A percentile compares a stretch with the other conserved stretches of the same genome.
These are phyloP conservation scores for Cyphomyrmex costatus DNA, from an alignment of 1,140 invertebrate species.

Conservation along the genomic window DNA sequence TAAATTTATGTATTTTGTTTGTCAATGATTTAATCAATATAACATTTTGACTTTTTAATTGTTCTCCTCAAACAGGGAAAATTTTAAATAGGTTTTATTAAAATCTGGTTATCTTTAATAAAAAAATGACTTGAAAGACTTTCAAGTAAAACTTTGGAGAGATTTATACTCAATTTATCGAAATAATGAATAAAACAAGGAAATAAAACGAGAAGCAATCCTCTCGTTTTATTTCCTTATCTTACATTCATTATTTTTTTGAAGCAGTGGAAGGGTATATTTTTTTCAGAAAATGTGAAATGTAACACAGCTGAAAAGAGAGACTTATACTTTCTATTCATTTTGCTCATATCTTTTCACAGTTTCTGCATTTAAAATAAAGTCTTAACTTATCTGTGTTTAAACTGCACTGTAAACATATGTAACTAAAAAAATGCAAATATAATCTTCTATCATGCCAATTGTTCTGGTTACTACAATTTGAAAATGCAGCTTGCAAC, in stretches of 20 bases:
- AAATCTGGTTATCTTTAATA: background rate
- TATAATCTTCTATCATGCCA: background rate
- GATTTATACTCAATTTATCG: constrained; percentile 1
- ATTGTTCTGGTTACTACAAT: background rate
- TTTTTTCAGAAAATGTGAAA: background rate
- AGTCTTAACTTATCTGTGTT: too few relatives aligned
- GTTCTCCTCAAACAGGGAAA: background rate
- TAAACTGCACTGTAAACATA: too few relatives aligned
- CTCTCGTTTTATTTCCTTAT: background rate
- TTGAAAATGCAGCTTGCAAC: background rate
- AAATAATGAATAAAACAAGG: too few relatives aligned
- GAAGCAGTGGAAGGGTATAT: background rate
- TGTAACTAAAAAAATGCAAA: background rate
- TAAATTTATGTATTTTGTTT: too few relatives aligned
- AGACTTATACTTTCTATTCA: too few relatives aligned
- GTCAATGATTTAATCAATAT: too few relatives aligned
- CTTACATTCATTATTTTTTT: background rate
- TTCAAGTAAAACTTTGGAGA: background rate
- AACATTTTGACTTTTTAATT: too few relatives aligned
- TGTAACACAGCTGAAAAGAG: background rate
- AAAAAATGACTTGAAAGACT: constrained; percentile 1
- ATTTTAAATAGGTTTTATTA: constrained; percentile 11
- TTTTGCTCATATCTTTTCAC: too few relatives aligned
- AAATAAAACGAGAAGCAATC: too few relatives aligned
- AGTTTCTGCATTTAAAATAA: constrained; percentile 11